These are phyloP conservation scores for Atrina japonica DNA, from an alignment of 2,888 invertebrate species.

Conservation along the genomic window DNA sequence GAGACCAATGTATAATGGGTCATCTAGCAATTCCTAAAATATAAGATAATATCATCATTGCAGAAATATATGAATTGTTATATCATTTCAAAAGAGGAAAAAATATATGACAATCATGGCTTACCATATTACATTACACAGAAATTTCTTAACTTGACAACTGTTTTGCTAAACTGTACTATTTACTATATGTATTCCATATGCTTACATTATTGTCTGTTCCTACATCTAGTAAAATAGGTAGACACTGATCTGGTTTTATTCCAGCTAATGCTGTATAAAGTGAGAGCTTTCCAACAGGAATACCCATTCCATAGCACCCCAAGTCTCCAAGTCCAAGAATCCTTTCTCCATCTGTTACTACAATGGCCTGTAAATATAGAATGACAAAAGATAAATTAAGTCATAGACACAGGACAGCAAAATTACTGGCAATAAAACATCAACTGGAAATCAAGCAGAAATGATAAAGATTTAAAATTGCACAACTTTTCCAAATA, in stretches of 20 bases:
- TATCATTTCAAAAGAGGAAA: neutral
- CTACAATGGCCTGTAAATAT: slow-evolving; percentile 84
- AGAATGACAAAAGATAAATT: slow-evolving; percentile 1
- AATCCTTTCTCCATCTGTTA: slow-evolving; percentile 98
- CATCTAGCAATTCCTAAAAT: slow-evolving; percentile 89
- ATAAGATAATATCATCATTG: slow-evolving; percentile 8
- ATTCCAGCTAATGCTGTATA: slow-evolving; percentile 98
- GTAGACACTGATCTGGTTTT: slow-evolving; percentile 96
- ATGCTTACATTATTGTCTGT: slow-evolving; percentile 89
- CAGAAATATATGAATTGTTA: neutral
- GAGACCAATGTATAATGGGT: slow-evolving; percentile 97
- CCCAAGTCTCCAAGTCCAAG: slow-evolving; percentile 98
- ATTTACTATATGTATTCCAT: too few species aligned
- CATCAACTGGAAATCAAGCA: too few species aligned
- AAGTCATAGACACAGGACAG: neutral
- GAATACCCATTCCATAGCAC: slow-evolving; percentile 98
- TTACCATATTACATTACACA: too few species aligned
- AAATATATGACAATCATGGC: neutral
- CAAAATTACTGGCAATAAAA: too few species aligned
- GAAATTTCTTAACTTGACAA: too few species aligned
- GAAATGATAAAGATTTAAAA: too few species aligned
- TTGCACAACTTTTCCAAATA: too few species aligned
- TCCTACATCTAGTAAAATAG: slow-evolving; percentile 95
- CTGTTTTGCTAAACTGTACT: too few species aligned
- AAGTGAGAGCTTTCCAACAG: slow-evolving; percentile 96